Evolutionary conservation across 2,797 vertebrate genomes (phyloP).

Genomic region (Gobionotothen gibberifrons): DNA sequence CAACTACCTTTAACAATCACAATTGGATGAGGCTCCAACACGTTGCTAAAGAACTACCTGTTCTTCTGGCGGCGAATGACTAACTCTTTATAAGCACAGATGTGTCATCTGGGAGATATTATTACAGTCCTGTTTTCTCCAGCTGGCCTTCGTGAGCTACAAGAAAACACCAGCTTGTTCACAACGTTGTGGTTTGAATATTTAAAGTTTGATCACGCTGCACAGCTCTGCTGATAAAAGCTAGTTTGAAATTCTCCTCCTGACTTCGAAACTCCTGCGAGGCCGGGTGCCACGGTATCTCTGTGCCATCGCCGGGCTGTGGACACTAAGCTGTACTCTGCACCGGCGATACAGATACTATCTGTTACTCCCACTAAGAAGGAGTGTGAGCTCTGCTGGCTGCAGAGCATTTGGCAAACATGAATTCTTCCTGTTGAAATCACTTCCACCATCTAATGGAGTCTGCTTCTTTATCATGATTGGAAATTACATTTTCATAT

Average conservation of each 20-base stretch:
- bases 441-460: not conserved
- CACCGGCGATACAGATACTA: slow-evolving; percentile 1
- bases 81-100: not conserved
- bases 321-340: slow-evolving; percentile 39
- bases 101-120: not conserved
- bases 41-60: too few relatives aligned
- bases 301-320: slow-evolving; percentile 19
- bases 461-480: slow-evolving; percentile 5
- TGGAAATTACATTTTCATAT: slow-evolving; percentile 3
- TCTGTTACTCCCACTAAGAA: slow-evolving; percentile 25
- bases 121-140: not conserved
- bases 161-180: slow-evolving; percentile 5
- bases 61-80: not conserved
- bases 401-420: slow-evolving; percentile 7
- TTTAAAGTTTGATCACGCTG: slow-evolving; percentile 37
- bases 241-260: slow-evolving; percentile 27
- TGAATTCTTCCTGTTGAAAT: slow-evolving; percentile 6
- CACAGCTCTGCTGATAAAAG: slow-evolving; percentile 27
- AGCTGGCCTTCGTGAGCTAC: slow-evolving; percentile 4
- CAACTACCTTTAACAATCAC: too few relatives aligned
- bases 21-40: too few relatives aligned
- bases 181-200: slow-evolving; percentile 24
- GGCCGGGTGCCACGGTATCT: slow-evolving; percentile 38
- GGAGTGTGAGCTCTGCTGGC: slow-evolving; percentile 1
- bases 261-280: slow-evolving; percentile 27